Conservation (phyloP, 2,888 invertebrate genomes). For the Allacma fusca region DNA sequence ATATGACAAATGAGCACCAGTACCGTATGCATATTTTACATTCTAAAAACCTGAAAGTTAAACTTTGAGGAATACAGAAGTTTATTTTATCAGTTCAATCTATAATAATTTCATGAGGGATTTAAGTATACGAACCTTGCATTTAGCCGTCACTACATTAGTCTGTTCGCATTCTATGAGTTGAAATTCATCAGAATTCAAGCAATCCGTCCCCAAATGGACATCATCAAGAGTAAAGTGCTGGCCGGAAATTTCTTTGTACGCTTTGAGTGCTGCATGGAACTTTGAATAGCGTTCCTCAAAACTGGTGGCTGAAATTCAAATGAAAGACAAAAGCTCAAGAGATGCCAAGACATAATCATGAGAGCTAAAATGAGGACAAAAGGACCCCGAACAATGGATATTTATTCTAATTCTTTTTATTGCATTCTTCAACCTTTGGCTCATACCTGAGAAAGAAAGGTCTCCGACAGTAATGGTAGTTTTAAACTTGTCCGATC, state of each 20-base stretch:
- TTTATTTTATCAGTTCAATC: no score
- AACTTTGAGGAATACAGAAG: no score
- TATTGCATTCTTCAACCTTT: no score
- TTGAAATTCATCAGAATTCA: not conserved
- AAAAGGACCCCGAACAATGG: no score
- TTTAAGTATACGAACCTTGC: not conserved
- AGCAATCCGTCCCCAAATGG: not conserved
- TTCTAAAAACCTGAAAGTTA: no score
- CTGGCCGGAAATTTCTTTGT: not conserved
- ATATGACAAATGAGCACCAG: no score
- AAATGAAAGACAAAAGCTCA: no score
- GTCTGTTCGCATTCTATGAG: not conserved
- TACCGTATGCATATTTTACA: no score
- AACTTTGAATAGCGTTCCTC: slow-evolving; percentile 3
- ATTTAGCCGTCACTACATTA: slow-evolving; percentile 3
- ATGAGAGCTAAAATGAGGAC: no score
- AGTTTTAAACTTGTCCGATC: not conserved
- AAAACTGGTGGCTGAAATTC: not conserved
- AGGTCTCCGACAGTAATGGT: not conserved
- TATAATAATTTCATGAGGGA: no score
- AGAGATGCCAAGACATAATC: no score
- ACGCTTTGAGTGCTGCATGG: not conserved
- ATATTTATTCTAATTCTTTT: no score
- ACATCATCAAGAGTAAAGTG: not conserved
- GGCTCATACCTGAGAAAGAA: not conserved